Evolutionary conservation across 1,140 invertebrate species (phyloP).

Genomic region (Drosophila takahashii): DNA sequence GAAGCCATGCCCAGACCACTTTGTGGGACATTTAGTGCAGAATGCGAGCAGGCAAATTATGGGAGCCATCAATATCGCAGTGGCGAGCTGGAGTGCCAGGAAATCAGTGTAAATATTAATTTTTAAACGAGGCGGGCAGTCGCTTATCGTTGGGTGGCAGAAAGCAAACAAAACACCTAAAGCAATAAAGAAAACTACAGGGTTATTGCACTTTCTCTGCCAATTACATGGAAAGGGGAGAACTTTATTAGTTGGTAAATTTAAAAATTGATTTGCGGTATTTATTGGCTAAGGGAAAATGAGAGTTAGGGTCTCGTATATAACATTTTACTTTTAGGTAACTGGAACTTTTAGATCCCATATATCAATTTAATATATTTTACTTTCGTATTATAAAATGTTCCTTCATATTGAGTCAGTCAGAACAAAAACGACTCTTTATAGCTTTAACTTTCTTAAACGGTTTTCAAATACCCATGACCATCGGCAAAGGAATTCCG

Average conservation of each 20-base stretch:
- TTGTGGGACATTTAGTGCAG: constrained; percentile 70
- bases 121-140: constrained; percentile 45
- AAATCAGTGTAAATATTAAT: constrained; percentile 65
- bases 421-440: background rate
- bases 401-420: no score
- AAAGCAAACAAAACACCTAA: background rate
- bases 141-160: constrained; percentile 44
- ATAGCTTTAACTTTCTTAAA: background rate
- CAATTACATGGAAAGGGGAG: background rate
- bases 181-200: background rate
- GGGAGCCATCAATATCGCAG: constrained; percentile 47
- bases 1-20: constrained; percentile 58
- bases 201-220: constrained; percentile 17
- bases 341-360: no score
- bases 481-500: constrained; percentile 15
- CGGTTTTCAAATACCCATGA: background rate
- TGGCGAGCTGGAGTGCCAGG: constrained; percentile 10
- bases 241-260: background rate
- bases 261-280: background rate
- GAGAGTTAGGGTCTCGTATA: no score
- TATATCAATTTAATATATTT: no score
- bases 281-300: no score
- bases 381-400: no score
- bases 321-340: no score
- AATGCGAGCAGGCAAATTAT: constrained; percentile 80